Evolutionary conservation across 2,113 vertebrate genomes (phyloP).

Genomic region (Nothobranchius furzeri): DNA sequence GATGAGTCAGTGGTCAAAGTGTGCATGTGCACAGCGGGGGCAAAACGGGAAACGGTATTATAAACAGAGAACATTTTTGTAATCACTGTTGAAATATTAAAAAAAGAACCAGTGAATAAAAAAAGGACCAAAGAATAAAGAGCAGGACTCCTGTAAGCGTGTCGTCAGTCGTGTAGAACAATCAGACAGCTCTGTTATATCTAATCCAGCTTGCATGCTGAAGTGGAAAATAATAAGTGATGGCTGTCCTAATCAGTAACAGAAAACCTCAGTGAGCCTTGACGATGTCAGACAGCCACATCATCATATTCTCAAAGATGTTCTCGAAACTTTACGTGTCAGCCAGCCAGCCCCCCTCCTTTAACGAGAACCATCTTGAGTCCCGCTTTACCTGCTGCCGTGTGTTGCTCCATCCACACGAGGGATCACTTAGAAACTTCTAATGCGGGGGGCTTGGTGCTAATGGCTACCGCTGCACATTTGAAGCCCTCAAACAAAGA

Average conservation of each 20-base stretch:
- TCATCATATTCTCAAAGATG: slow-evolving; percentile 52
- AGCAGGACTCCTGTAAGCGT: slow-evolving; percentile 9
- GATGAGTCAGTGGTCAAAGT: slow-evolving; percentile 65
- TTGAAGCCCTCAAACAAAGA: slow-evolving; percentile 60
- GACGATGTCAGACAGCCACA: slow-evolving; percentile 40
- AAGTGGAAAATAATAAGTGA: slow-evolving; percentile 74
- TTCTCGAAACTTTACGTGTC: slow-evolving; percentile 32
- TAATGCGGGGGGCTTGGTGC: slow-evolving; percentile 37
- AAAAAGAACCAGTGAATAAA: slow-evolving; percentile 18
- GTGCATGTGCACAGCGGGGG: slow-evolving; percentile 41
- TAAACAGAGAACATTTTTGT: slow-evolving; percentile 42
- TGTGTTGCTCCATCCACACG: slow-evolving; percentile 15
- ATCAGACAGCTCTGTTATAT: slow-evolving; percentile 39
- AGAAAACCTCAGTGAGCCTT: slow-evolving; percentile 48
- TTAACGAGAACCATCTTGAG: slow-evolving; percentile 34
- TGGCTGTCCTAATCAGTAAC: slow-evolving; percentile 74
- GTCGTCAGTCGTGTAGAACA: slow-evolving; percentile 50
- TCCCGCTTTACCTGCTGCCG: slow-evolving; percentile 34
- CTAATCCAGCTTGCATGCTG: slow-evolving; percentile 36
- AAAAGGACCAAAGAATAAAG: slow-evolving; percentile 26
- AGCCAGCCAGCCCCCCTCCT: slow-evolving; percentile 18
- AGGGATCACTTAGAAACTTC: slow-evolving; percentile 48
- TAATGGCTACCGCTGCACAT: slow-evolving; percentile 57
- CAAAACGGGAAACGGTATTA: slow-evolving; percentile 28
- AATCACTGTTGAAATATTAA: slow-evolving; percentile 32